These are phyloP conservation scores for Dicycla oo DNA, from an alignment of 2,888 invertebrate genomes.

Conservation along the genomic window DNA sequence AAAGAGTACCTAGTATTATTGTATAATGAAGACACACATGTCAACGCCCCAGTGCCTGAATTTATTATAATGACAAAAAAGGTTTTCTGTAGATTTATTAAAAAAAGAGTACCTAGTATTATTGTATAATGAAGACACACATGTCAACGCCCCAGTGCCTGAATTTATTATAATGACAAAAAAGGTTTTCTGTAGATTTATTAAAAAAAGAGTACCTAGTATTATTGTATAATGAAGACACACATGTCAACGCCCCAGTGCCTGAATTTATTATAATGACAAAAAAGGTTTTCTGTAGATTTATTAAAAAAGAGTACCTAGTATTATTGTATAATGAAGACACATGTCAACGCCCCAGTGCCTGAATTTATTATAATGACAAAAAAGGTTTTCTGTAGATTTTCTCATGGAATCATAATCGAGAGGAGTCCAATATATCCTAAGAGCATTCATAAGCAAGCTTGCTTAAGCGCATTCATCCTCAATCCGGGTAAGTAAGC, in stretches of 20 bases:
- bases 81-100: background rate
- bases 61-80: background rate
- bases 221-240: no score
- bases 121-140: no score
- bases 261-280: no score
- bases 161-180: no score
- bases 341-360: background rate
- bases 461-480: background rate
- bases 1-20: no score
- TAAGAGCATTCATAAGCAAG: background rate
- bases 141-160: no score
- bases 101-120: no score
- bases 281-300: no score
- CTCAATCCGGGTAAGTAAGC: background rate
- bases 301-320: no score
- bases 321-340: background rate
- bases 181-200: no score
- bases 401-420: background rate
- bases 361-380: background rate
- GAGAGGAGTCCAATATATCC: background rate
- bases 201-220: no score
- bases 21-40: background rate
- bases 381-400: background rate
- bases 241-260: no score
- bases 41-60: background rate